Percentiles rank a stretch among this genome's conserved stretches.
These are phyloP conservation scores for Mus spicilegus DNA, from an alignment of 2,113 vertebrate genomes.

Conservation along the genomic window DNA sequence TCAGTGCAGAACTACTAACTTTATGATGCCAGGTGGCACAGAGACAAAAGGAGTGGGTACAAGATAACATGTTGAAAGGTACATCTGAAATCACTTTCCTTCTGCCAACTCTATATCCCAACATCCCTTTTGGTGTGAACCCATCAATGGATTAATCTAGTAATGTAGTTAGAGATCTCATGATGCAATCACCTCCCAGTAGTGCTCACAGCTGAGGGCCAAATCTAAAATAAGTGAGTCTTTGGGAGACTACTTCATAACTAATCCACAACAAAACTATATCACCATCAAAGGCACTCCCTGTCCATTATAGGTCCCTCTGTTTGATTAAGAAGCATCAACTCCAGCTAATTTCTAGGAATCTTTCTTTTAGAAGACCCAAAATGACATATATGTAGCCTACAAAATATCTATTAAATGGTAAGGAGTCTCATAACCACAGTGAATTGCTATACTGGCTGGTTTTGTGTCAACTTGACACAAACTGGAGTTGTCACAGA, in stretches of 20 bases:
- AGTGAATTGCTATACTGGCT: not conserved
- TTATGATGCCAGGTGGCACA: not conserved
- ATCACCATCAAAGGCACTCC: accelerated
- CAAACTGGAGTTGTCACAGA: too few relatives aligned
- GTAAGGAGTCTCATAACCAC: not conserved
- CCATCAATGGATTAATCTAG: not conserved
- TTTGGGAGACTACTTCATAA: not conserved
- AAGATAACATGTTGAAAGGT: not conserved
- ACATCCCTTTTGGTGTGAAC: not conserved
- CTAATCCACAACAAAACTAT: not conserved
- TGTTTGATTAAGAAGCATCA: not conserved
- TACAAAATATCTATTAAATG: not conserved
- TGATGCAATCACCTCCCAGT: not conserved
- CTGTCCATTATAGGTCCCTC: not conserved
- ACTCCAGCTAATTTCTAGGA: not conserved
- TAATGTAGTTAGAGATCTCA: not conserved
- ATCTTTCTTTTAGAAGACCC: not conserved
- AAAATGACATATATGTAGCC: not conserved
- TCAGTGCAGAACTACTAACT: not conserved
- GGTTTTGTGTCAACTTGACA: too few relatives aligned
- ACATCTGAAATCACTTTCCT: not conserved
- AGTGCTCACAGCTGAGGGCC: not conserved
- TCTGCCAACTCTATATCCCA: not conserved
- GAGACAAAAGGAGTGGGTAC: not conserved
- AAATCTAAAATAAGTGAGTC: not conserved